phyloP scores from a whole-genome alignment of 2,888 invertebrate species.

The Agriopis marginaria region DNA sequence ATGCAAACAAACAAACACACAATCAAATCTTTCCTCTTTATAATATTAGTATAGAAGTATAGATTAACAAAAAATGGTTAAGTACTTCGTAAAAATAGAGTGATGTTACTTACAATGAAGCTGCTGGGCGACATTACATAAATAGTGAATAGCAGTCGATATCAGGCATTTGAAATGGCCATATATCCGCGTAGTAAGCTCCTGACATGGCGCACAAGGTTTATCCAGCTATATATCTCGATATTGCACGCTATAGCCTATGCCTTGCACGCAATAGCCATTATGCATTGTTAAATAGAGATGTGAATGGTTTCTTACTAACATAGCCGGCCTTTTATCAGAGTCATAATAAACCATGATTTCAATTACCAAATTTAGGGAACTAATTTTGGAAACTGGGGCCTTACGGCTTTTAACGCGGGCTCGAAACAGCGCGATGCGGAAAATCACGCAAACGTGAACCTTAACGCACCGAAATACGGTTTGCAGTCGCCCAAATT shows the following conservation, averaged over 20 bases:
- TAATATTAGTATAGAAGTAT: too few species aligned
- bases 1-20: too few species aligned
- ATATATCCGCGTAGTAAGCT: conserved; percentile 65
- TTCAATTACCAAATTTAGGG: too few species aligned
- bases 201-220: conserved; percentile 62
- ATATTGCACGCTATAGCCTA: conserved; percentile 42
- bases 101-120: neutral
- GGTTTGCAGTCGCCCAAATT: too few species aligned
- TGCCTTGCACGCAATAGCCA: conserved; percentile 33
- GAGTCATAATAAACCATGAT: too few species aligned
- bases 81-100: neutral
- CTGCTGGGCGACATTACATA: conserved; percentile 26
- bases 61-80: too few species aligned
- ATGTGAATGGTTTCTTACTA: conserved; percentile 8
- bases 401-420: too few species aligned
- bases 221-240: conserved; percentile 71
- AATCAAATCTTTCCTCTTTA: too few species aligned
- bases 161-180: conserved; percentile 63
- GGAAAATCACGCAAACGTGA: too few species aligned
- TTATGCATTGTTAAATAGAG: conserved; percentile 23
- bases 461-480: too few species aligned
- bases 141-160: conserved; percentile 58
- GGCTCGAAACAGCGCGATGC: too few species aligned
- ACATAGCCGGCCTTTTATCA: neutral
- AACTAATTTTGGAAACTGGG: too few species aligned